phyloP scores from a whole-genome alignment of 2,888 invertebrate genomes.

The Polylopha cassiicola region DNA sequence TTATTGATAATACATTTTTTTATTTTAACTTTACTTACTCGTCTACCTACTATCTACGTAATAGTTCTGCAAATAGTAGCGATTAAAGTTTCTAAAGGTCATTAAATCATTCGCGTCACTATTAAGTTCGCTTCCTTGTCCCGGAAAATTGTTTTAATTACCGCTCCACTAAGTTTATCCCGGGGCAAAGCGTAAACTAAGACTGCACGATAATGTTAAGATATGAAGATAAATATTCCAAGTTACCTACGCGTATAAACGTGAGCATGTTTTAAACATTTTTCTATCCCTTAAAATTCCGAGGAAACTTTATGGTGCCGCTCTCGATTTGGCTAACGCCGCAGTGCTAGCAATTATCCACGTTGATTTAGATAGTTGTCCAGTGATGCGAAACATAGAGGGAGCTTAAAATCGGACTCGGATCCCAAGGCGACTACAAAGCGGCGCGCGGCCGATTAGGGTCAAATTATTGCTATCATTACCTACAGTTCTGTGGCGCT shows the following conservation, averaged over 20 bases:
- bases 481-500: slow-evolving; percentile 50
- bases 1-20: neutral
- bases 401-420: slow-evolving; percentile 64
- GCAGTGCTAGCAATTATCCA: slow-evolving; percentile 55
- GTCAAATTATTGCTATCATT: slow-evolving; percentile 74
- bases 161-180: slow-evolving; percentile 38
- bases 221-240: slow-evolving; percentile 12
- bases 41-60: slow-evolving; percentile 20
- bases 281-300: slow-evolving; percentile 1
- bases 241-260: too few species aligned
- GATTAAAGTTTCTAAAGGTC: slow-evolving; percentile 57
- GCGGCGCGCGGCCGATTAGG: slow-evolving; percentile 68
- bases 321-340: slow-evolving; percentile 46
- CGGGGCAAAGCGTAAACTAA: slow-evolving; percentile 28
- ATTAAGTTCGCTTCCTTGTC: slow-evolving; percentile 48
- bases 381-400: slow-evolving; percentile 67
- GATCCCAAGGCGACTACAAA: slow-evolving; percentile 71
- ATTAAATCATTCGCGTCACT: slow-evolving; percentile 65
- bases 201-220: slow-evolving; percentile 13
- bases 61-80: slow-evolving; percentile 38
- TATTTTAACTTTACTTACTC: neutral
- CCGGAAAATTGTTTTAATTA: slow-evolving; percentile 61
- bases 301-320: slow-evolving; percentile 26
- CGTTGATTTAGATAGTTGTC: slow-evolving; percentile 64
- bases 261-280: slow-evolving; percentile 1